A percentile compares a stretch with the other conserved stretches of the same genome.
These are phyloP conservation scores for Drosophila nr. perissopoda DNA, from an alignment of 2,888 invertebrate species.

Conservation along the genomic window DNA sequence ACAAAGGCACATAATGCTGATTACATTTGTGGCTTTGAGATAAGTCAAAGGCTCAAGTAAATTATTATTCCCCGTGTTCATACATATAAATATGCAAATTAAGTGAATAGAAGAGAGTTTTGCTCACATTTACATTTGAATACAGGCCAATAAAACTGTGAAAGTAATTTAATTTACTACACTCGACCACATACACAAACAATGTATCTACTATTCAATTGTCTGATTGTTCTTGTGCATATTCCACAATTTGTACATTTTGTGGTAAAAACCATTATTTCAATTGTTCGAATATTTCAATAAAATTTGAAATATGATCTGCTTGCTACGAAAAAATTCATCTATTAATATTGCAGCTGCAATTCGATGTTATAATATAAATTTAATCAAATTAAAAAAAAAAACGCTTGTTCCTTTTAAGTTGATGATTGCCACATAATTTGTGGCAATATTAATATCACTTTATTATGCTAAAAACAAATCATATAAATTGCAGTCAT, in stretches of 20 bases:
- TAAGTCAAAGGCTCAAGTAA: slow-evolving; percentile 40
- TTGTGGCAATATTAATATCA: background rate
- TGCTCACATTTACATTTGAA: slow-evolving; percentile 32
- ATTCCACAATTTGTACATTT: slow-evolving; percentile 8
- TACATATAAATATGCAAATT: slow-evolving; percentile 40
- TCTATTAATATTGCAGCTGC: background rate
- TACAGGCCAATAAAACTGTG: slow-evolving; percentile 47
- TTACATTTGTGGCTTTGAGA: slow-evolving; percentile 36
- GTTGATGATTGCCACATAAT: slow-evolving; percentile 15
- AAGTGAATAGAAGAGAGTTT: slow-evolving; percentile 13
- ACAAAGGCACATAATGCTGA: slow-evolving; percentile 32
- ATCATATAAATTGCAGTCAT: slow-evolving; percentile 28
- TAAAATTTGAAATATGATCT: slow-evolving; percentile 20
- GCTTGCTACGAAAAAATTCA: background rate
- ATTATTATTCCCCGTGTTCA: slow-evolving; percentile 33
- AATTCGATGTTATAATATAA: background rate
- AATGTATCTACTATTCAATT: slow-evolving; percentile 19
- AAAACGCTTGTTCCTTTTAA: background rate
- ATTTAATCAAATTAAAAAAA: background rate
- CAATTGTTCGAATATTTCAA: slow-evolving; percentile 22
- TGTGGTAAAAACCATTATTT: slow-evolving; percentile 27
- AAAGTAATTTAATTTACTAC: slow-evolving; percentile 60
- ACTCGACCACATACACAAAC: slow-evolving; percentile 9
- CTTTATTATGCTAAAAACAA: slow-evolving; percentile 5
- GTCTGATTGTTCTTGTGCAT: slow-evolving; percentile 32